Evolutionary conservation across 1,140 invertebrate genomes (phyloP).

Genomic region (Drosophila asahinai): DNA sequence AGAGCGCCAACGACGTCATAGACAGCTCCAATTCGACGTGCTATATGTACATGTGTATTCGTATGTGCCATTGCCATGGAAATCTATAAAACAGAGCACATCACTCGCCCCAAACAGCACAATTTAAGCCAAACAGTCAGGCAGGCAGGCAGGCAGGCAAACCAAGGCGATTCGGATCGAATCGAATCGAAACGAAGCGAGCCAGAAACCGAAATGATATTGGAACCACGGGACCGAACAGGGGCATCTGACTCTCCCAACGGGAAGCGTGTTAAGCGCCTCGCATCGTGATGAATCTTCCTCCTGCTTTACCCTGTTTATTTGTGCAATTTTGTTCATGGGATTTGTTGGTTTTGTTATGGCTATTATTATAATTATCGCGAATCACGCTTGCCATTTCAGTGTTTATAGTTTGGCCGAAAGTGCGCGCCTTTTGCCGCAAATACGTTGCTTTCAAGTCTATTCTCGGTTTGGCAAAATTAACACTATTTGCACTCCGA

Average conservation of each 20-base stretch:
- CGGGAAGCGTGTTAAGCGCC: constrained; percentile 72
- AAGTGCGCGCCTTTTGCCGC: constrained; percentile 37
- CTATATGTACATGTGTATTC: constrained; percentile 9
- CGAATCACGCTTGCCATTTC: constrained; percentile 50
- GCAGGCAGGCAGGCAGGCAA: not conserved
- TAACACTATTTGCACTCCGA: constrained; percentile 11
- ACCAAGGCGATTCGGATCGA: constrained; percentile 16
- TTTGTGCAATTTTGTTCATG: constrained; percentile 55
- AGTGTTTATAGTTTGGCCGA: constrained; percentile 58
- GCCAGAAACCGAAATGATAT: constrained; percentile 6
- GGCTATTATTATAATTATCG: constrained; percentile 72
- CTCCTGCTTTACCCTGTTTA: constrained; percentile 59
- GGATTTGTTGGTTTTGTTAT: constrained; percentile 37
- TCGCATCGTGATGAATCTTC: constrained; percentile 46
- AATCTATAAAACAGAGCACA: constrained; percentile 55
- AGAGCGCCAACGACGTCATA: constrained; percentile 62
- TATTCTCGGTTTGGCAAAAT: constrained; percentile 3
- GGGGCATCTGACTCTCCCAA: constrained; percentile 67
- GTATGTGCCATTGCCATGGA: constrained; percentile 52
- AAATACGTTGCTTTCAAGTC: constrained; percentile 12
- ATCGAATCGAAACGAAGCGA: constrained; percentile 19
- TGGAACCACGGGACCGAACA: constrained; percentile 25
- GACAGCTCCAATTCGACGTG: constrained; percentile 40
- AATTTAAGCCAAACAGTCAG: constrained; percentile 8
- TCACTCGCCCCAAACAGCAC: constrained; percentile 13